Conservation (phyloP, 1,140 invertebrate species). For the Ditylenchus dipsaci region DNA sequence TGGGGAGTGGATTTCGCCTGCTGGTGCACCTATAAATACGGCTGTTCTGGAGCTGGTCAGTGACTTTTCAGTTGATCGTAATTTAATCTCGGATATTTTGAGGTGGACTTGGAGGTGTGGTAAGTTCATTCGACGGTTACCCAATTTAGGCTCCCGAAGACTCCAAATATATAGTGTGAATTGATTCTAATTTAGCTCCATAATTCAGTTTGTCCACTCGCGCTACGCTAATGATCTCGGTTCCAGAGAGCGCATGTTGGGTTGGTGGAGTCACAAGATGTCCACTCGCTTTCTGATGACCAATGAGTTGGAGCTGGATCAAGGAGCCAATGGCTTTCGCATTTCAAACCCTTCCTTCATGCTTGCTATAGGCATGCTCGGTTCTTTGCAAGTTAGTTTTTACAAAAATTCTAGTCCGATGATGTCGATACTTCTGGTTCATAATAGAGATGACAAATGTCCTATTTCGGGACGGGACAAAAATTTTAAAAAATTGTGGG, state of each 20-base stretch:
- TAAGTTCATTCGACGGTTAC: background rate
- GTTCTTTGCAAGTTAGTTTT: constrained; percentile 42
- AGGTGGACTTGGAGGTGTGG: constrained; percentile 60
- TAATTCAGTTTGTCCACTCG: constrained; percentile 61
- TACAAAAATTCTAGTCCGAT: background rate
- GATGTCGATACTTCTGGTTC: background rate
- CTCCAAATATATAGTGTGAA: background rate
- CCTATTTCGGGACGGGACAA: too few species aligned
- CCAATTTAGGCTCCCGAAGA: background rate
- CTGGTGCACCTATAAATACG: constrained; percentile 70
- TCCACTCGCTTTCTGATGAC: constrained; percentile 62
- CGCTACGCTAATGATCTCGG: constrained; percentile 49
- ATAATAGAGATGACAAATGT: too few species aligned
- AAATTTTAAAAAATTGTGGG: too few species aligned
- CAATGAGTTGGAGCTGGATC: constrained; percentile 58
- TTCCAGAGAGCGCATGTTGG: constrained; percentile 52
- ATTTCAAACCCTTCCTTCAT: constrained; percentile 65
- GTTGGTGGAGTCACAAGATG: constrained; percentile 63
- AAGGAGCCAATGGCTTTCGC: constrained; percentile 61
- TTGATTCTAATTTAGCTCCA: background rate
- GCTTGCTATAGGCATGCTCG: constrained; percentile 62
- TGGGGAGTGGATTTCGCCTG: constrained; percentile 69
- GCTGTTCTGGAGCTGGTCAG: constrained; percentile 64
- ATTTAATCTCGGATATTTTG: too few species aligned
- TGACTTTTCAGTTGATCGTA: too few species aligned